A percentile compares a stretch with the other conserved stretches of the same genome.
These are phyloP conservation scores for Nasua narica DNA, from an alignment of 2,797 vertebrate genomes.

Conservation along the genomic window DNA sequence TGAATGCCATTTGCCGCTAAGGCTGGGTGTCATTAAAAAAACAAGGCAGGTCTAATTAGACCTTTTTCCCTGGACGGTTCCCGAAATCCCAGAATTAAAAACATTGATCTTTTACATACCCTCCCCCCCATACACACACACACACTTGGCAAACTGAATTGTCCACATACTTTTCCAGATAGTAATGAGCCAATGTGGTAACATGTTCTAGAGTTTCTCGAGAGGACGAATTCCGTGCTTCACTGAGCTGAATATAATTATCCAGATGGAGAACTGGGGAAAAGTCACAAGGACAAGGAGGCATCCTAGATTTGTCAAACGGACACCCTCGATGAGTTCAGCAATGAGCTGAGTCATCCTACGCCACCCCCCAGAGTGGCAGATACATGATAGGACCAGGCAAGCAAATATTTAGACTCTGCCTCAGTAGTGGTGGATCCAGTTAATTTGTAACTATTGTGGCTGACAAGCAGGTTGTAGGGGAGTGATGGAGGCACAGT, in stretches of 20 bases:
- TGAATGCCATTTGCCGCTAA: slow-evolving; percentile 35
- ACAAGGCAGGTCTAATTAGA: neutral
- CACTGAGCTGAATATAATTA: neutral
- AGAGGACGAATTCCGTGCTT: neutral
- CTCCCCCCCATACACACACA: neutral
- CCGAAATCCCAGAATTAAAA: slow-evolving; percentile 14
- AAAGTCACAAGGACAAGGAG: neutral
- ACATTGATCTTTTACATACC: neutral
- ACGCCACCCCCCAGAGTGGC: neutral
- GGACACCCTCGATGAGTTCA: neutral
- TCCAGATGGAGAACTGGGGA: neutral
- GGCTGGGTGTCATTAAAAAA: neutral
- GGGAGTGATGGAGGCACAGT: neutral
- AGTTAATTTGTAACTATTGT: neutral
- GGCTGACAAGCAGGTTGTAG: neutral
- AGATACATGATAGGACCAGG: neutral
- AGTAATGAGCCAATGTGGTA: neutral
- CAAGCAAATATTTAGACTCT: neutral
- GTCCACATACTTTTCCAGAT: slow-evolving; percentile 38
- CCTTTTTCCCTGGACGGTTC: neutral
- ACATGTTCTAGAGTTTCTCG: neutral
- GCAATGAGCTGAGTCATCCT: neutral
- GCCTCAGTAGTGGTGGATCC: neutral
- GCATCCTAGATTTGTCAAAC: neutral
- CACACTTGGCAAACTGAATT: neutral